These are phyloP conservation scores for Sprattus sprattus DNA, from an alignment of 2,113 vertebrate genomes.

Conservation along the genomic window DNA sequence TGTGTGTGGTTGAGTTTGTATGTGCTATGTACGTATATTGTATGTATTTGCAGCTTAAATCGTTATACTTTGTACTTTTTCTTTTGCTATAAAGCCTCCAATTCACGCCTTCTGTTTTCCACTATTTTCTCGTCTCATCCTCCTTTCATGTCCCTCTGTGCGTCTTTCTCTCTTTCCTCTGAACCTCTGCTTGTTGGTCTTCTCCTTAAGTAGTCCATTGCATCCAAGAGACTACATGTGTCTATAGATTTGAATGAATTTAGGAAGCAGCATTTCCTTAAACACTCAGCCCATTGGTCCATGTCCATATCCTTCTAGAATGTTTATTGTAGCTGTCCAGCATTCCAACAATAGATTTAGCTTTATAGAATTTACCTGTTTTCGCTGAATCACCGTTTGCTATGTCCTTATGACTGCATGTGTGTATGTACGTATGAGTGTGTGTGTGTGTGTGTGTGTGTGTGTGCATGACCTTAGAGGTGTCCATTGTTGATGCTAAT, in stretches of 20 bases:
- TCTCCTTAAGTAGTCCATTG: neutral
- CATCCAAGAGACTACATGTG: neutral
- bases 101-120: neutral
- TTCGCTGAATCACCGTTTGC: neutral
- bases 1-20: neutral
- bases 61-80: neutral
- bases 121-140: too few species aligned
- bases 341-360: neutral
- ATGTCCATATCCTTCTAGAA: neutral
- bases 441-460: slow-evolving; percentile 29
- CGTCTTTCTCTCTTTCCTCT: neutral
- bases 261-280: too few species aligned
- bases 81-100: neutral
- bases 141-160: neutral
- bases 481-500: neutral
- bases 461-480: neutral
- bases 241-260: neutral
- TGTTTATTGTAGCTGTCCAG: neutral
- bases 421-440: slow-evolving; percentile 17
- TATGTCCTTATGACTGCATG: neutral
- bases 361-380: neutral
- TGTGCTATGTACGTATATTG: neutral
- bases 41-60: neutral
- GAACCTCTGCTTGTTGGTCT: neutral
- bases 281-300: too few species aligned